Base-by-base conservation (phyloP, 2,113 vertebrate genomes). In the Pangasianodon gigas region DNA sequence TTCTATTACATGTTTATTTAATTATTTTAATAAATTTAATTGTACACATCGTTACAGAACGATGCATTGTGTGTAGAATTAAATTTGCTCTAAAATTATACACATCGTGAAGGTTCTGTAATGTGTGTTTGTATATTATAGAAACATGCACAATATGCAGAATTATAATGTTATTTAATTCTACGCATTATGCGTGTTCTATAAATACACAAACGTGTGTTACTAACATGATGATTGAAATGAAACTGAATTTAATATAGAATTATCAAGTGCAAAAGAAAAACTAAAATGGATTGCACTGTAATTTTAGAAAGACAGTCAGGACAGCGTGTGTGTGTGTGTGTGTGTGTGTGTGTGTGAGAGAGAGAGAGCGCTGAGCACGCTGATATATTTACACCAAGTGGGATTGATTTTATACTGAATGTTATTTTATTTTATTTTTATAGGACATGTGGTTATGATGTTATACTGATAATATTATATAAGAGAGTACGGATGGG, bases 281-380 rank as follows among this genome's bases (percentile, higher is more conserved):
- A 41, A 75, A 14, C 75, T 48, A 14, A 29, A 7, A 52, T 2
- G 77, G 77, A 81, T 52, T 5, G 1, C 74, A 48, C 41, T 79
- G 75, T 79, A 48, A 48, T 79, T 79, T 48, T 29, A 79, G 24
- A 24, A 75, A 21, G 8, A 75, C 71, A 14, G 8, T 4, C 75
- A 29, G 75, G 75, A 48, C 74, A 21, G 75, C 26, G 75, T 79
- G 75, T 77, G 74, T 77, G 75, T 79, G 75, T 48, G 75, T 48
- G 75, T 26, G 75, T 26, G 75, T 26, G 75, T 29, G 44, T 52
- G 48, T 52, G 48, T 48, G 44, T 29, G 46, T 37, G 58, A 24
- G 58, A 21, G 58, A 21, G 58, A 21, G 58, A 21, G 60, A 24
- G 65, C 7, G 2, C n/a, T n/a, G n/a, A n/a, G n/a, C n/a, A n/a